These are phyloP conservation scores for Apotomis turbidana DNA, from an alignment of 2,888 invertebrate species.

Conservation along the genomic window DNA sequence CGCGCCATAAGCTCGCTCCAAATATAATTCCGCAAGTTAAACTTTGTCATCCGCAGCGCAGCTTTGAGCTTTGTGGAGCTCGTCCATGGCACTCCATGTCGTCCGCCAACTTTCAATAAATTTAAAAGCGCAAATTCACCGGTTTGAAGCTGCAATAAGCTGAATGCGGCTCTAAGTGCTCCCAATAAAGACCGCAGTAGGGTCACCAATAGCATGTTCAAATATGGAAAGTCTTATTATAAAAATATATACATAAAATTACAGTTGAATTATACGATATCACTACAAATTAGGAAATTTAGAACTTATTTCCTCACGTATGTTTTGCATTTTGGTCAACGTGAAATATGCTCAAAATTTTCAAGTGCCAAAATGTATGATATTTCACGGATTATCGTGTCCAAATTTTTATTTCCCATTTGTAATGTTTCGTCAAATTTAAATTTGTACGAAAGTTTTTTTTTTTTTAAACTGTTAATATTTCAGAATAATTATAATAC, in stretches of 20 bases:
- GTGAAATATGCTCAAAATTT: no score
- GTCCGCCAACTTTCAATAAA: constrained; percentile 40
- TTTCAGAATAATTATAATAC: no score
- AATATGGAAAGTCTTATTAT: background rate
- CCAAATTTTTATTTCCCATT: no score
- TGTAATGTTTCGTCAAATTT: no score
- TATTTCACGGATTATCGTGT: no score
- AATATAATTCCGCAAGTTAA: constrained; percentile 36
- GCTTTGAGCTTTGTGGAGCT: constrained; percentile 38
- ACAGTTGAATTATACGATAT: no score
- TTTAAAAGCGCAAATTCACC: constrained; percentile 40
- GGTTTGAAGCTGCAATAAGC: constrained; percentile 41
- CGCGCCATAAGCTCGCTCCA: constrained; percentile 5
- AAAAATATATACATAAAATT: background rate
- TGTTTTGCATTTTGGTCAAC: no score
- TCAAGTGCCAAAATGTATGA: no score
- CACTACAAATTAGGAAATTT: no score
- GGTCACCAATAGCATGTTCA: constrained; percentile 1
- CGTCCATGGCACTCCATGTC: constrained; percentile 33
- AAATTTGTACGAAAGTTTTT: no score
- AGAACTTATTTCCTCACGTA: no score
- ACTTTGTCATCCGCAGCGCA: constrained; percentile 36
- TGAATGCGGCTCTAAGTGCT: constrained; percentile 41
- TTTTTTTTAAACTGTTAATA: no score
- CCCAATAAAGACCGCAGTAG: constrained; percentile 31